Base-by-base conservation (phyloP, 2,113 vertebrate species). In the Sterrhoptilus dennistouni region DNA sequence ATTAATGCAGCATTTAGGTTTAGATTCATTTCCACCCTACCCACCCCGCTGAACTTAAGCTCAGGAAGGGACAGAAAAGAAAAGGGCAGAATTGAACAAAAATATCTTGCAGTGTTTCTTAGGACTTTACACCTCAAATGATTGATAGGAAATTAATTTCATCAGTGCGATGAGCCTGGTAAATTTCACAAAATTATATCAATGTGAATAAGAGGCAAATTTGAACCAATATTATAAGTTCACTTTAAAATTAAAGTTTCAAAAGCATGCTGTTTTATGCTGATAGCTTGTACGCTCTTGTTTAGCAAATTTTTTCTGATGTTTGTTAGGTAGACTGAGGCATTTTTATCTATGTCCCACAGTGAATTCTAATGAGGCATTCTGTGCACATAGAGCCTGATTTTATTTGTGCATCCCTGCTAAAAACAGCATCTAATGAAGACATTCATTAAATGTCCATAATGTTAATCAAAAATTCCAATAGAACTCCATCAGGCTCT, bases 351-450 rank as follows among this genome's bases (percentile, higher is more conserved):
- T 87, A 3, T 86, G 45, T 90, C 78, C 78, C 49, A 63, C 29
- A 89, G 84, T 68, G 92, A 97, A 91, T 95, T 93, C 57, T 95
- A 97, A 95, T 95, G 86, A 96, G 56, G 50, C 44, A 83, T 91
- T 93, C 72, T 96, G 71, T 33, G n/a, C 81, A 83, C 54, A 89
- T 63, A 96, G 80, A 71, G 76, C 28, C 53, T 89, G 87, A 89
- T 95, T 97, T 97, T 94, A 94, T 96, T 97, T 97, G 92, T 95
- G 91, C 72, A 93, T 93, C 70, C n/a, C 20, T 94, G 74, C 94
- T 97, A 97, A 96, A 96, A 98, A 95, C 80, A 96, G 44, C 80
- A 95, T 87, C 96, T 97, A 97, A 98, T 97, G 97, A 97, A 97
- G 93, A 94, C 78, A 96, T 94, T 90, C 82, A 95, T 97, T 98